Base-by-base conservation (phyloP, 2,797 vertebrate species). In the Oophaga sylvatica region DNA sequence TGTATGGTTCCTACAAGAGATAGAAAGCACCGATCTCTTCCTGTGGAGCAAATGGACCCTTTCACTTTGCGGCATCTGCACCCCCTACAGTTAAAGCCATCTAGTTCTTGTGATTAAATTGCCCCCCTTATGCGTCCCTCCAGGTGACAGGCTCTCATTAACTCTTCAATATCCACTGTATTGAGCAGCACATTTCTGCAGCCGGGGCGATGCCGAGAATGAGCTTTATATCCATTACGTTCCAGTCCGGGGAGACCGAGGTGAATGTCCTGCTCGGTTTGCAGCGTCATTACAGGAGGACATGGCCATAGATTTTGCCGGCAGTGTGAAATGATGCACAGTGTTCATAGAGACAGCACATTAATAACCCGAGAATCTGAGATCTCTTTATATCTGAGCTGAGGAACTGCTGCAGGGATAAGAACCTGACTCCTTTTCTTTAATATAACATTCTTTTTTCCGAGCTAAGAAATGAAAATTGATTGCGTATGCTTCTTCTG, bases 341-440 rank as follows among this genome's bases (percentile, higher is more conserved):
- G 89, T 96, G 96, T 95, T 97, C 95, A 96, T 95, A 94, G 90
- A 93, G 95, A 97, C 92, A 96, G 94, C 90, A 92, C 95, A 97
- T 97, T 98, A 97, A 97, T 96, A 97, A 96, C 89, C 67, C 5
- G 82, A 92, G 94, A 94, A 93, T 95, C 91, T 94, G 93, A 95
- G 95, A 96, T 93, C 92, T 94, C 93, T 87, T 94, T 94, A 96
- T 87, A 96, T 97, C 94, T 96, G 95, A 94, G 94, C 93, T 90
- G 91, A 90, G 93, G 90, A 90, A 92, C 92, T 92, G 92, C 93
- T 93, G 94, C 92, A 94, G 92, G 93, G 93, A 95, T 93, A 92
- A 94, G 91, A 91, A 94, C 91, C 93, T 95, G 95, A 95, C 93
- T 94, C 92, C 90, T 93, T 93, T 93, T 92, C 93, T 96, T 95